Evolutionary conservation across 2,797 vertebrate species (phyloP).

Genomic region (Tadarida brasiliensis): DNA sequence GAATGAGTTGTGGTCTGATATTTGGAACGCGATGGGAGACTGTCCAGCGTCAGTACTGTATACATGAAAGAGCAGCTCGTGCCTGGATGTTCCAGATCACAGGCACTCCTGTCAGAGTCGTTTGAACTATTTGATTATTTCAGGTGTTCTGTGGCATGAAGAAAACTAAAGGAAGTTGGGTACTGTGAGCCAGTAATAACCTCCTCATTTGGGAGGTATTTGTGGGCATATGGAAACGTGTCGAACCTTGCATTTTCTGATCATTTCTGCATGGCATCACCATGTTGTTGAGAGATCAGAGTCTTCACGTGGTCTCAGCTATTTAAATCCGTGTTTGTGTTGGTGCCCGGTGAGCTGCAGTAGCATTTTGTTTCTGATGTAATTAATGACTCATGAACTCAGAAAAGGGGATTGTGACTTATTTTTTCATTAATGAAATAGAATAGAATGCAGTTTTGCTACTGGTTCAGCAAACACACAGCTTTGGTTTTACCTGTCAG

Average conservation of each 20-base stretch:
- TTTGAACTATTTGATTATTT: constrained; percentile 11
- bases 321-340: constrained; percentile 35
- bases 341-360: background rate
- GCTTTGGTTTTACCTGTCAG: background rate
- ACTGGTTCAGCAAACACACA: background rate
- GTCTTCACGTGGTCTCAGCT: background rate
- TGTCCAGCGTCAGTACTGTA: background rate
- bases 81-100: background rate
- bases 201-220: background rate
- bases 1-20: background rate
- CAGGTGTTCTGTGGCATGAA: background rate
- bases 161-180: constrained; percentile 10
- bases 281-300: background rate
- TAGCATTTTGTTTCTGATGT: background rate
- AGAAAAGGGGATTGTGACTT: background rate
- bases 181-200: background rate
- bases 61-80: background rate
- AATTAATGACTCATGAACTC: constrained; percentile 44
- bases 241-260: background rate
- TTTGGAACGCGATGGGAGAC: background rate
- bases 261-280: background rate
- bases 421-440: constrained; percentile 14
- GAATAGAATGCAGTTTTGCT: constrained; percentile 2
- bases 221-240: background rate
- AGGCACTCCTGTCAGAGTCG: background rate